phyloP scores from a whole-genome alignment of 2,797 vertebrate species.

The Taenioides sp. region DNA sequence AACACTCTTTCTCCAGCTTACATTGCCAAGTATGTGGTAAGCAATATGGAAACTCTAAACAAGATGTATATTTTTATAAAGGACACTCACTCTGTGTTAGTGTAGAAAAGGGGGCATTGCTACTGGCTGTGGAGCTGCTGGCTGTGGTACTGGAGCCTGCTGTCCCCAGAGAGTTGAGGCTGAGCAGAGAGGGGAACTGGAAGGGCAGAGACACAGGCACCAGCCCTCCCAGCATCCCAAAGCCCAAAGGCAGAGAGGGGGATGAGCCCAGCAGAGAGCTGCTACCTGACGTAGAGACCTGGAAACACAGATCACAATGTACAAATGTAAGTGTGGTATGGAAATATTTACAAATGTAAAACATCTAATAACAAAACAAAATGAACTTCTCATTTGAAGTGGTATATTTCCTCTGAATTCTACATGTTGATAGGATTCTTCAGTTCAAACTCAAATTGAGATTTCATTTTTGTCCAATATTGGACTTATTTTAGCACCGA shows the following conservation, averaged over 20 bases:
- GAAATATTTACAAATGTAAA: no score
- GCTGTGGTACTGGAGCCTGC: slow-evolving; percentile 75
- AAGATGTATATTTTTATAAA: not conserved
- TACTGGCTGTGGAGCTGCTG: slow-evolving; percentile 86
- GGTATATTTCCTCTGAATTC: no score
- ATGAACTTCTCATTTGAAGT: no score
- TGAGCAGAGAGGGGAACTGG: slow-evolving; percentile 91
- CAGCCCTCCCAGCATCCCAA: slow-evolving; percentile 93
- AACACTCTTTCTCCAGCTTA: not conserved
- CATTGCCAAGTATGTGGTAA: not conserved
- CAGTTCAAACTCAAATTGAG: no score
- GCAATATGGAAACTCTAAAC: not conserved
- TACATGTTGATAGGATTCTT: no score
- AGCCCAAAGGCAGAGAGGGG: slow-evolving; percentile 88
- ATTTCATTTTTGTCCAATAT: no score
- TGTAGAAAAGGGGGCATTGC: slow-evolving; percentile 84
- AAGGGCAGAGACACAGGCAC: slow-evolving; percentile 95
- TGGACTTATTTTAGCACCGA: not conserved
- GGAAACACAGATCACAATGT: not conserved
- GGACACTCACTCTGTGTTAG: slow-evolving; percentile 91
- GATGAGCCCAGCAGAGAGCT: slow-evolving; percentile 82
- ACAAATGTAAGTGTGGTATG: no score
- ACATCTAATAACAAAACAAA: no score
- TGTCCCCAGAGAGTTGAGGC: slow-evolving; percentile 74
- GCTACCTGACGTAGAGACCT: slow-evolving; percentile 83